These are phyloP conservation scores for Crotalus helleri DNA, from an alignment of 2,113 vertebrate species.

Conservation along the genomic window DNA sequence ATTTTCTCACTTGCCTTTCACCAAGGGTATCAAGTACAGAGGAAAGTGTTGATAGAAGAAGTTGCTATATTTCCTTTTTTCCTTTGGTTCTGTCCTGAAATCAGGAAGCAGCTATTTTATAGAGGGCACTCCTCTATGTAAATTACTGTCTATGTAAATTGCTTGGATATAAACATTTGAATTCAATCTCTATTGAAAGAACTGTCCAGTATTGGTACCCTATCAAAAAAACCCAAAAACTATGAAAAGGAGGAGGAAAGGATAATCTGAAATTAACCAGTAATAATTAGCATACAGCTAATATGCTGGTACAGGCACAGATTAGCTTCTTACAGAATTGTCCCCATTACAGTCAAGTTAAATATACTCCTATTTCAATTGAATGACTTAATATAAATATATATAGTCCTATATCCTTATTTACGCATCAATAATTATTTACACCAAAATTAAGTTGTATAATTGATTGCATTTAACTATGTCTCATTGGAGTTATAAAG, in stretches of 20 bases:
- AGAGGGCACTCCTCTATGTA: background rate
- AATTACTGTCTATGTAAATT: background rate
- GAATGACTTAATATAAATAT: background rate
- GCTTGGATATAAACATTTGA: background rate
- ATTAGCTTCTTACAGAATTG: background rate
- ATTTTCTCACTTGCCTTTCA: background rate
- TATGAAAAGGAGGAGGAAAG: background rate
- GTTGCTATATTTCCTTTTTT: no score
- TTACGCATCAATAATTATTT: background rate
- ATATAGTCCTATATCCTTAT: background rate
- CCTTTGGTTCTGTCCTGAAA: background rate
- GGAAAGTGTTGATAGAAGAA: background rate
- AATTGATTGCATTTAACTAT: background rate
- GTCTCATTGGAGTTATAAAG: background rate
- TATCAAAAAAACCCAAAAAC: background rate
- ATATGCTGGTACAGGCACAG: background rate
- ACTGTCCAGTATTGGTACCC: background rate
- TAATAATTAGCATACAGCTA: background rate
- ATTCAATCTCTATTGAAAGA: background rate
- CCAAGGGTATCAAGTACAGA: background rate
- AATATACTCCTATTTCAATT: background rate
- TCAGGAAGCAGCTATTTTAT: background rate
- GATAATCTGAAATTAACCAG: background rate
- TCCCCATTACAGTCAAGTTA: background rate
- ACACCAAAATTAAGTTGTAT: conserved; percentile 3